Conservation (phyloP, 2,797 vertebrate species). For the Pseudopleuronectes americanus region DNA sequence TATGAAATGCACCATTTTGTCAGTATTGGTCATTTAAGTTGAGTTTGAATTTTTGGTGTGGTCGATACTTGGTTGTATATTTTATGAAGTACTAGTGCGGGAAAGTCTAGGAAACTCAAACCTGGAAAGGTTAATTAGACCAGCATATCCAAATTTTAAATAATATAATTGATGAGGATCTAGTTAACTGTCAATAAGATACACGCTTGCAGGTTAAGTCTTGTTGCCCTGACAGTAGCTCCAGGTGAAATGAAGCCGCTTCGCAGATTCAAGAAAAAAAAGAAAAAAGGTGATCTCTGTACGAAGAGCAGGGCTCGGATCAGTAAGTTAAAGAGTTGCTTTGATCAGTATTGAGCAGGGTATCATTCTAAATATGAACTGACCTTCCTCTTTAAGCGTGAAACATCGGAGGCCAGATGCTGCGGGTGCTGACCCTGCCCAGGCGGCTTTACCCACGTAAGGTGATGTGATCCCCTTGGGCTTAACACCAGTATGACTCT, state of each 20-base stretch:
- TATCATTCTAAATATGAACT: conserved; percentile 32
- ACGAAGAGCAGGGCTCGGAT: neutral
- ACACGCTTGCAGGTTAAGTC: neutral
- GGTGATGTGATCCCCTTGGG: conserved; percentile 69
- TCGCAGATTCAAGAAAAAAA: neutral
- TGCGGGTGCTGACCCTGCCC: conserved; percentile 58
- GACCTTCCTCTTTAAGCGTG: conserved; percentile 28
- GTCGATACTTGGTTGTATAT: neutral
- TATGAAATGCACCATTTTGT: too few species aligned
- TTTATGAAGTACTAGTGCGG: neutral
- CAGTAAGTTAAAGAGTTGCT: conserved; percentile 8
- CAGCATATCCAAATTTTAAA: neutral
- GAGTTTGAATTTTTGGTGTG: too few species aligned
- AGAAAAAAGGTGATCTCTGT: neutral
- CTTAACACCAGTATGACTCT: conserved; percentile 68
- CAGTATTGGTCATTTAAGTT: too few species aligned
- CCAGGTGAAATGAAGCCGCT: neutral
- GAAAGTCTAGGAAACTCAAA: neutral
- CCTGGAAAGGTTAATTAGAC: neutral
- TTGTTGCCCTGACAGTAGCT: neutral
- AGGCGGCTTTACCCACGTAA: conserved; percentile 58
- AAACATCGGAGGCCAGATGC: conserved; percentile 63
- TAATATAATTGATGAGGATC: too few species aligned
- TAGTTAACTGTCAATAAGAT: neutral
- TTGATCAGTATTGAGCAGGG: conserved; percentile 34